These are phyloP conservation scores for Loripinus fragilis DNA, from an alignment of 2,888 invertebrate species.

Conservation along the genomic window DNA sequence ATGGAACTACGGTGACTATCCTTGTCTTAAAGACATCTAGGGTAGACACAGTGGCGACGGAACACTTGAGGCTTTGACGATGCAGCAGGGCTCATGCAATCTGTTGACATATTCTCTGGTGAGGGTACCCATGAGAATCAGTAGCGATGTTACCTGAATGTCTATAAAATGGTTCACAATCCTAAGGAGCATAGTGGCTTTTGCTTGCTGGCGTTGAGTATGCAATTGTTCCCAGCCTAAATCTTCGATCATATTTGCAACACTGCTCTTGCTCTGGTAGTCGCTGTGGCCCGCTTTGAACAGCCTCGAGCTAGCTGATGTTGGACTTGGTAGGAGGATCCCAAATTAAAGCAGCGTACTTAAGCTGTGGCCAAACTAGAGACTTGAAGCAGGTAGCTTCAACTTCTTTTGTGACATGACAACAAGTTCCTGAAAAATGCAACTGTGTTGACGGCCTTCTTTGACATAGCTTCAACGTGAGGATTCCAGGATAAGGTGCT, in stretches of 20 bases:
- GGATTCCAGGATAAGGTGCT: slow-evolving; percentile 33
- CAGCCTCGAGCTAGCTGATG: slow-evolving; percentile 32
- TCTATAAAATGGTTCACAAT: slow-evolving; percentile 17
- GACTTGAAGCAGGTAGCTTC: slow-evolving; percentile 43
- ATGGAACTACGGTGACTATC: slow-evolving; percentile 9
- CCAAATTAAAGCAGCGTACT: slow-evolving; percentile 44
- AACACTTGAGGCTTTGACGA: slow-evolving; percentile 16
- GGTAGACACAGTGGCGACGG: slow-evolving; percentile 7
- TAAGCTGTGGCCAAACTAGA: slow-evolving; percentile 35
- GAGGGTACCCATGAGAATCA: not conserved
- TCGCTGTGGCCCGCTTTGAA: slow-evolving; percentile 39
- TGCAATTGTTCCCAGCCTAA: slow-evolving; percentile 16
- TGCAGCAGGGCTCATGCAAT: slow-evolving; percentile 10
- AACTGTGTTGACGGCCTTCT: slow-evolving; percentile 39
- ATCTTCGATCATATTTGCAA: slow-evolving; percentile 35
- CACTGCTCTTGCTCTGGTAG: slow-evolving; percentile 39
- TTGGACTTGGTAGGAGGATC: slow-evolving; percentile 35
- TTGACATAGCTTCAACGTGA: slow-evolving; percentile 25
- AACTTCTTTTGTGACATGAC: slow-evolving; percentile 24
- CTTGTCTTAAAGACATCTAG: slow-evolving; percentile 26
- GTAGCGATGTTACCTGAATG: slow-evolving; percentile 11
- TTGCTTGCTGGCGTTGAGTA: not conserved
- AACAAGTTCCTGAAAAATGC: slow-evolving; percentile 39
- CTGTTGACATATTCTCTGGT: slow-evolving; percentile 27
- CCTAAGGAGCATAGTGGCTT: slow-evolving; percentile 20